These are phyloP conservation scores for Siniperca obscura DNA, from an alignment of 2,797 vertebrate species.

Conservation along the genomic window DNA sequence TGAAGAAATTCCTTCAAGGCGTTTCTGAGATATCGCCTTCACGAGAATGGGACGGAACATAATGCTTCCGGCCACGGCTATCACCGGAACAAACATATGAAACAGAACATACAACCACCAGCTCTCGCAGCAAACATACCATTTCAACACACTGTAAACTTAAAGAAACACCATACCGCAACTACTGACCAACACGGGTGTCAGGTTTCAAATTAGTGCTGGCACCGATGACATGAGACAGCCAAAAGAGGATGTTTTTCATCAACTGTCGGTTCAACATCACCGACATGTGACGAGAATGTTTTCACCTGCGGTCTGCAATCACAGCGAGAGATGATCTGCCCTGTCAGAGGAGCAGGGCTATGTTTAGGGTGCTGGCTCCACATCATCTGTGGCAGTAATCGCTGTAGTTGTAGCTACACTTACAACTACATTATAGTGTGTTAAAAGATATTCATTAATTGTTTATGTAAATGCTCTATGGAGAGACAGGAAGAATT, in stretches of 20 bases:
- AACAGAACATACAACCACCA: neutral
- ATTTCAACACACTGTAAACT: neutral
- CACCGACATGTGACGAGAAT: constrained; percentile 35
- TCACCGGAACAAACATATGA: too few species aligned
- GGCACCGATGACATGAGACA: constrained; percentile 21
- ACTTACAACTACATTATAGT: neutral
- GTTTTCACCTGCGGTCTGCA: constrained; percentile 69
- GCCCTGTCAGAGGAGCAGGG: constrained; percentile 39
- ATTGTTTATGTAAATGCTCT: neutral
- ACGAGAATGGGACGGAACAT: too few species aligned
- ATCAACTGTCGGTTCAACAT: constrained; percentile 41
- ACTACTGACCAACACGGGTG: neutral
- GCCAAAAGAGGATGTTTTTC: constrained; percentile 54
- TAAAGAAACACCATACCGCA: neutral
- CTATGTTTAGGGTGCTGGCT: constrained; percentile 61
- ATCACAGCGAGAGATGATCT: constrained; percentile 58
- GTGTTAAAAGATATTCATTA: neutral
- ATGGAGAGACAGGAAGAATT: neutral
- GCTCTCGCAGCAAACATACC: neutral
- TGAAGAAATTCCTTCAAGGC: too few species aligned
- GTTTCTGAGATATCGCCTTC: too few species aligned
- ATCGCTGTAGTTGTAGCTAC: neutral
- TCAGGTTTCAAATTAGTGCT: constrained; percentile 24
- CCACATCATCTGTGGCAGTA: constrained; percentile 10
- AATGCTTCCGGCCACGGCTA: too few species aligned